These are phyloP conservation scores for Mixornis gularis DNA, from an alignment of 2,113 vertebrate species.

Conservation along the genomic window DNA sequence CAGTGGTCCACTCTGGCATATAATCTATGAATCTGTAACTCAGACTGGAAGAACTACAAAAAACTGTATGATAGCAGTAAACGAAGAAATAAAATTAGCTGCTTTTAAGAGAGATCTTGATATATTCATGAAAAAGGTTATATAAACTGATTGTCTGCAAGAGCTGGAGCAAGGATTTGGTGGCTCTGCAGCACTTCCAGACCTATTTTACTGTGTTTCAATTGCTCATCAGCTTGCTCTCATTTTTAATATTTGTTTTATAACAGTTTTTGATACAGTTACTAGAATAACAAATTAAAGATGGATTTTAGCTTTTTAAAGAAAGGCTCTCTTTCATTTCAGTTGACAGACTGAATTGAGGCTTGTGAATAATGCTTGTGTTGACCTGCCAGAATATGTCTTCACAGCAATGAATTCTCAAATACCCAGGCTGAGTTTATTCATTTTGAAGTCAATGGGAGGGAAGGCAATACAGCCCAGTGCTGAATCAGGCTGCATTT, in stretches of 20 bases:
- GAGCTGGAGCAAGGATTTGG: neutral
- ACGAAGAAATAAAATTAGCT: neutral
- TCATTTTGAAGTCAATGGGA: constrained; percentile 51
- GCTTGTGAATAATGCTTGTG: constrained; percentile 58
- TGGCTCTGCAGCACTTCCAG: neutral
- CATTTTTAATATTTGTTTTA: constrained; percentile 24
- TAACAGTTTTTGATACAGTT: constrained; percentile 31
- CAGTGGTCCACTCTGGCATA: neutral
- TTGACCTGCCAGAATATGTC: constrained; percentile 61
- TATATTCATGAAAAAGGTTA: neutral
- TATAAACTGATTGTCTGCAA: neutral
- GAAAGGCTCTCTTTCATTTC: constrained; percentile 48
- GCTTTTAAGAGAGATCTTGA: neutral
- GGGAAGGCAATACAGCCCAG: constrained; percentile 7
- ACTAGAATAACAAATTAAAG: constrained; percentile 50
- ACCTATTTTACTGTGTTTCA: neutral
- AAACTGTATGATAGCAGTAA: neutral
- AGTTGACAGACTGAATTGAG: constrained; percentile 50
- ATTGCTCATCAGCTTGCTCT: neutral
- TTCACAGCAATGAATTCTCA: constrained; percentile 44
- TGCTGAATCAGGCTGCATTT: constrained; percentile 12
- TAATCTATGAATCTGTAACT: constrained; percentile 32
- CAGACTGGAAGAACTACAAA: neutral
- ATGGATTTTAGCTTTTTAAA: constrained; percentile 50
- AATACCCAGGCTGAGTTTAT: constrained; percentile 42